Percentiles rank a stretch among this genome's conserved stretches.
These are phyloP conservation scores for Manis crassicaudata DNA, from an alignment of 2,797 vertebrate genomes.

Conservation along the genomic window DNA sequence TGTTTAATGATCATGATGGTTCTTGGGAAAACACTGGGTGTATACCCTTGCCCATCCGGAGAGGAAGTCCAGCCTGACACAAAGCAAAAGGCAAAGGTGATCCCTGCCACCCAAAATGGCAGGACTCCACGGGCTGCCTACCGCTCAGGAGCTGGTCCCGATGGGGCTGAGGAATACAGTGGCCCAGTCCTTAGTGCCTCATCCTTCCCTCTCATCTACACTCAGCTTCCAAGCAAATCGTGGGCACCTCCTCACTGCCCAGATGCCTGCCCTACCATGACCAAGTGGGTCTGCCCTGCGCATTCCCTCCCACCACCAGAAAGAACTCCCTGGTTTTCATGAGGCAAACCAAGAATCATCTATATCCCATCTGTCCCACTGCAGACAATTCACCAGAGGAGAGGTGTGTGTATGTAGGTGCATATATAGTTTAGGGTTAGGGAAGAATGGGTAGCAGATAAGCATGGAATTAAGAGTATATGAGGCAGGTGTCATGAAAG, in stretches of 20 bases:
- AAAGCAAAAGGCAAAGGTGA: constrained; percentile 49
- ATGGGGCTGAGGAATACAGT: fast-evolving
- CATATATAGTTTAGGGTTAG: background rate
- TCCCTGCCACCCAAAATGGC: background rate
- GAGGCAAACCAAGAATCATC: background rate
- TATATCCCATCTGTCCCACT: background rate
- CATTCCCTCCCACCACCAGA: background rate
- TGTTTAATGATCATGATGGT: constrained; percentile 85
- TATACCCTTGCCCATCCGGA: constrained; percentile 78
- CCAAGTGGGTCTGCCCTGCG: background rate
- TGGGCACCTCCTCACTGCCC: background rate
- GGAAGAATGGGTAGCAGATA: background rate
- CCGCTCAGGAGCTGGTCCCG: background rate
- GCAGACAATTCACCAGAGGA: background rate
- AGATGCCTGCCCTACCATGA: background rate
- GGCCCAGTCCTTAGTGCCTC: background rate
- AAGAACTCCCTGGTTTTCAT: background rate
- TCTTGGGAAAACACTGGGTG: constrained; percentile 85
- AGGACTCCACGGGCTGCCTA: background rate
- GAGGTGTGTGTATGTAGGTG: fast-evolving
- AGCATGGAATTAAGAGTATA: background rate
- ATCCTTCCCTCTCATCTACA: background rate
- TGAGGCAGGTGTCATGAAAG: background rate
- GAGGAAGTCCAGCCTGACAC: constrained; percentile 70
- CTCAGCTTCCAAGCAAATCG: background rate